phyloP scores from a whole-genome alignment of 1,140 invertebrate species.

The Aphaenogaster floridana region DNA sequence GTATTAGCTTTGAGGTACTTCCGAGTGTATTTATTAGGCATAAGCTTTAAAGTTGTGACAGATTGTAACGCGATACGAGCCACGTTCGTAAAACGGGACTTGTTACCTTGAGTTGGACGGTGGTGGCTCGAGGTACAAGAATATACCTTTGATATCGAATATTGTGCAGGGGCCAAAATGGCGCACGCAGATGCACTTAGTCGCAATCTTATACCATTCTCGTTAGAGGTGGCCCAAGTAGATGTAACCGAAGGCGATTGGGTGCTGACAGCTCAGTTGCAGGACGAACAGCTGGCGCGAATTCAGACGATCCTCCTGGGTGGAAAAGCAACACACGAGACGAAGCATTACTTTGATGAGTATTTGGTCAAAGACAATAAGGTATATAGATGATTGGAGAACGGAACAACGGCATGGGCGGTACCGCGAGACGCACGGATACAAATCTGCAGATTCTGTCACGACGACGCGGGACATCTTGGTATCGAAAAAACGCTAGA shows the following conservation, averaged over 20 bases:
- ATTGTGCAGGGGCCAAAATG: background rate
- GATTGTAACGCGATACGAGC: background rate
- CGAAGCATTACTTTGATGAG: slow-evolving; percentile 9
- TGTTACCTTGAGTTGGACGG: background rate
- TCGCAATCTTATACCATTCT: background rate
- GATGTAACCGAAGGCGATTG: slow-evolving; percentile 18
- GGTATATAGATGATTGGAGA: background rate
- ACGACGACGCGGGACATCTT: background rate
- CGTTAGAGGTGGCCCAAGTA: background rate
- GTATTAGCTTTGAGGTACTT: background rate
- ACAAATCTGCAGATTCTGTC: background rate
- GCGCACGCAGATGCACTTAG: slow-evolving; percentile 18
- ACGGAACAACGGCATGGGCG: fast-evolving
- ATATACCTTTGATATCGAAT: background rate
- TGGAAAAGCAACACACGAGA: background rate
- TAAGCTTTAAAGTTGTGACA: background rate
- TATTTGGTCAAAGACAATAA: background rate
- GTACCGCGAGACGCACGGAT: background rate
- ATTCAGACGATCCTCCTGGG: background rate
- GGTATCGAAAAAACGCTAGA: slow-evolving; percentile 34
- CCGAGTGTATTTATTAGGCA: background rate
- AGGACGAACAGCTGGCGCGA: background rate
- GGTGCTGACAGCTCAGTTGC: background rate
- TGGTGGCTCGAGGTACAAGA: slow-evolving; percentile 44
- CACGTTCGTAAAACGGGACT: background rate